Evolutionary conservation across 2,888 invertebrate genomes (phyloP).

Genomic region (Mythimna pallens): DNA sequence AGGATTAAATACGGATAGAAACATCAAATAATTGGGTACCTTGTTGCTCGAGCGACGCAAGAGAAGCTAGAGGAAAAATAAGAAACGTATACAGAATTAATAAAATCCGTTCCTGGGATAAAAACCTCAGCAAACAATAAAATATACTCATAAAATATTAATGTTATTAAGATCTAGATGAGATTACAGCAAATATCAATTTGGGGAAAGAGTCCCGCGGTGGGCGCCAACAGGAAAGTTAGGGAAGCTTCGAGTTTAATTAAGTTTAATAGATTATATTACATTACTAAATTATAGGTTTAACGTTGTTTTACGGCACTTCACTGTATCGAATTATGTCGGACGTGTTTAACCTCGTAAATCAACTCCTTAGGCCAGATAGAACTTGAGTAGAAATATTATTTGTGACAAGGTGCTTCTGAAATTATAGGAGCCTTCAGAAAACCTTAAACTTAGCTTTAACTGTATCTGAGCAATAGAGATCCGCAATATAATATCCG

Average conservation of each 20-base stretch:
- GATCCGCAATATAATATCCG: neutral
- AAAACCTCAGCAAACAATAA: conserved; percentile 39
- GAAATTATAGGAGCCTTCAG: conserved; percentile 15
- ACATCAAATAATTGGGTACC: conserved; percentile 21
- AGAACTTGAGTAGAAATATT: neutral
- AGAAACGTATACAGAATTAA: conserved; percentile 28
- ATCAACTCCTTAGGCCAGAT: conserved; percentile 39
- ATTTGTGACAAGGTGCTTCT: conserved; percentile 20
- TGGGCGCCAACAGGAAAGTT: conserved; percentile 63
- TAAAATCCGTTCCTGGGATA: conserved; percentile 13
- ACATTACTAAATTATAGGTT: conserved; percentile 49
- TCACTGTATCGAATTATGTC: conserved; percentile 47
- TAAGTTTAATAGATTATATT: conserved; percentile 51
- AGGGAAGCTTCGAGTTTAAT: conserved; percentile 45
- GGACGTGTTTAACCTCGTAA: conserved; percentile 43
- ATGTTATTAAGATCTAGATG: conserved; percentile 50
- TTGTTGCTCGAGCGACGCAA: conserved; percentile 7
- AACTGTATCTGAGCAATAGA: conserved; percentile 6
- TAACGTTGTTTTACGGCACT: conserved; percentile 39
- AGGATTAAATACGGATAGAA: conserved; percentile 22
- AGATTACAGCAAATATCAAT: conserved; percentile 53
- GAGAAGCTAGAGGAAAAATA: conserved; percentile 2
- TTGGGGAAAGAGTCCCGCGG: conserved; percentile 53
- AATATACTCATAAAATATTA: conserved; percentile 43
- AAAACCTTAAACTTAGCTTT: conserved; percentile 9